Evolutionary conservation across 2,113 vertebrate species (phyloP), one percentile per base, ranked within the genome.

Genomic region (Apteryx owenii): DNA sequence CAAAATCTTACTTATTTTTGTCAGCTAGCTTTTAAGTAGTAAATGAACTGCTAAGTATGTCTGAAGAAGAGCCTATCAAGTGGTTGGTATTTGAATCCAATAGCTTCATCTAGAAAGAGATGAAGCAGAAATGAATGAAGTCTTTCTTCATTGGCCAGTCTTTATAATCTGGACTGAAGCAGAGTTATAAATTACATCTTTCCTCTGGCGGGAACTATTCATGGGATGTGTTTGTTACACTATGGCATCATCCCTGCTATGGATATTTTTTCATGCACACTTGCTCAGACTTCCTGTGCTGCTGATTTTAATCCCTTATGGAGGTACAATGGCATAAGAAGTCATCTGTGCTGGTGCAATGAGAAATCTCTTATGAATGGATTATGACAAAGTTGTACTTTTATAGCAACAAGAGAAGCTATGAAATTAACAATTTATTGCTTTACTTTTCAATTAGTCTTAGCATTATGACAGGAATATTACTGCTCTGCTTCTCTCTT

Each of bases 281-380:
- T 95, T 85, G 92, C 44, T 96, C 78, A 91, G 85, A 73, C 71
- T 91, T 93, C 71, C 60, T 91, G 76, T 88, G 70, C 60, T 85
- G 60, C 70, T 90, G 87, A 83, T 93, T 92, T 85, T 80, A 85
- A 83, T 83, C 88, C 71, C 46, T 28, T 53, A 21, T 36, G 68
- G 81, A 96, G 25, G 46, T 78, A 88, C 12, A 83, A 51, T 48
- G 64, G 64, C 71, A 58, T 80, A 80, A 77, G 81, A 72, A 75
- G 14, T 36, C 6, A 2, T 53, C 58, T 83, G 40, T 93, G 61
- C 25, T 95, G 48, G 60, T 1, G 8, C 69, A 77, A 51, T 89
- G 78, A 96, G 64, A 80, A 95, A 33, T 70, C 8, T 78, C 38
- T 73, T 79, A 83, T 73, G 91, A 95, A 80, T 68, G 81, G 84